Conservation (phyloP, 2,888 invertebrate genomes). For the Deilephila elpenor region DNA sequence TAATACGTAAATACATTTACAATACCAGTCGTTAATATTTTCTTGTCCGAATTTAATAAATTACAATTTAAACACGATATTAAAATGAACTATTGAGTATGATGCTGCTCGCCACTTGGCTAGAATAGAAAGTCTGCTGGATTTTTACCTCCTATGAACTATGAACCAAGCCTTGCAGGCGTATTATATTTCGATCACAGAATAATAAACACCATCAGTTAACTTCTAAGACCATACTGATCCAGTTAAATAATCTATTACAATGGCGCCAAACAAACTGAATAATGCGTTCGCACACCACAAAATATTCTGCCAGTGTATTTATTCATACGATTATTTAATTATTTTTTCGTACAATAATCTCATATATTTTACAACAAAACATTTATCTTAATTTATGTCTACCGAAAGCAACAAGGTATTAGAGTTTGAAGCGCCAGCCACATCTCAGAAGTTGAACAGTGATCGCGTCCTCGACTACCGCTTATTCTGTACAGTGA, state of each 20-base stretch:
- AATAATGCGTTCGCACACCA: not conserved
- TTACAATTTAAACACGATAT: constrained; percentile 44
- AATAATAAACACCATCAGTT: constrained; percentile 54
- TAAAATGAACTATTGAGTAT: constrained; percentile 40
- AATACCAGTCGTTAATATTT: constrained; percentile 61
- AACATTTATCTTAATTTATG: constrained; percentile 3
- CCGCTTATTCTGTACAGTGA: constrained; percentile 63
- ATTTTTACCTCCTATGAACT: not conserved
- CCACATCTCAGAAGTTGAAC: constrained; percentile 41
- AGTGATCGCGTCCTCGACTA: constrained; percentile 61
- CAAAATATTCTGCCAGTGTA: not conserved
- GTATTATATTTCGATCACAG: constrained; percentile 73
- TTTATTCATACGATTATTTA: not conserved
- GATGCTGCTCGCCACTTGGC: constrained; percentile 30
- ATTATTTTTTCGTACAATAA: not conserved
- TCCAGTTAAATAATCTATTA: not conserved
- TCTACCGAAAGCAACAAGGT: not conserved
- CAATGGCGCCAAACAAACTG: constrained; percentile 1
- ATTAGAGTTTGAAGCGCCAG: not conserved
- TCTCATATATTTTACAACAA: constrained; percentile 6
- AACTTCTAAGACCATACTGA: constrained; percentile 19
- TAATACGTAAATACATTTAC: constrained; percentile 40
- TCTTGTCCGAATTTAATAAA: constrained; percentile 44
- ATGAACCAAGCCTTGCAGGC: constrained; percentile 61
- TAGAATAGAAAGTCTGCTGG: constrained; percentile 26